Base-by-base conservation (phyloP, 92 coral and sea anemone genomes). In the Scolanthus callimorphus region DNA sequence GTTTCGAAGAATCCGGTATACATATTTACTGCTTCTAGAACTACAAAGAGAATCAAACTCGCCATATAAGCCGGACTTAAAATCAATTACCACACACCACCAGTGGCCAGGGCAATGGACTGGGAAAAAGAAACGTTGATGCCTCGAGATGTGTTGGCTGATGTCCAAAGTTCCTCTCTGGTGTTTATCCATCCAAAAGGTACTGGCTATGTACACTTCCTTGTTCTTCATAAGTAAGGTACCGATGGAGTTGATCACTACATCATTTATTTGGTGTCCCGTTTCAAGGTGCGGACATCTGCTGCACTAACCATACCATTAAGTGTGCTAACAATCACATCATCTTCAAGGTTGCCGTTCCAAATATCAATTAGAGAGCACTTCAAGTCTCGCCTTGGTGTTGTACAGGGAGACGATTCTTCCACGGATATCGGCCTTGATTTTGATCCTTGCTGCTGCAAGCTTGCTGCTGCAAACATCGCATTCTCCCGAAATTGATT, bases 71-170 rank as follows among this genome's bases (percentile, higher is more conserved):
- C 49, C 19, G 1, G 57, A 4, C 49, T 41, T 9, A 29, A 48
- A 39, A 45, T 62, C 57, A 15, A 62, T 62, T 45, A 47, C 19
- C 29, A 62, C 57, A 62, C 69, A 62, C 69, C 69, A 62, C 55
- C 57, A 62, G 20, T 62, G 69, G 41, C 69, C 58, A 27, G 69
- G 57, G 30, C 57, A 62, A 38, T 47, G 69, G 25, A 62, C 25
- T 2, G 69, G 69, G 38, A 62, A 62, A 6, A 62, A 46, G 3
- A 62, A 62, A 22, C 29, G 46, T 20, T 13, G 17, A 29, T 62
- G 30, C 29, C 49, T 29, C 17, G 61, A 25, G 6, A 55, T 29
- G 24, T 62, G 45, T 17, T 19, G 12, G 2, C 27, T 47, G 37
- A 3, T 45, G 44, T 27, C 30, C 49, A 39, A 30, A 19, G 17